A percentile compares a stretch with the other conserved stretches of the same genome.
These are phyloP conservation scores for Porites lobata DNA, from an alignment of 92 coral and sea anemone species.

Conservation along the genomic window DNA sequence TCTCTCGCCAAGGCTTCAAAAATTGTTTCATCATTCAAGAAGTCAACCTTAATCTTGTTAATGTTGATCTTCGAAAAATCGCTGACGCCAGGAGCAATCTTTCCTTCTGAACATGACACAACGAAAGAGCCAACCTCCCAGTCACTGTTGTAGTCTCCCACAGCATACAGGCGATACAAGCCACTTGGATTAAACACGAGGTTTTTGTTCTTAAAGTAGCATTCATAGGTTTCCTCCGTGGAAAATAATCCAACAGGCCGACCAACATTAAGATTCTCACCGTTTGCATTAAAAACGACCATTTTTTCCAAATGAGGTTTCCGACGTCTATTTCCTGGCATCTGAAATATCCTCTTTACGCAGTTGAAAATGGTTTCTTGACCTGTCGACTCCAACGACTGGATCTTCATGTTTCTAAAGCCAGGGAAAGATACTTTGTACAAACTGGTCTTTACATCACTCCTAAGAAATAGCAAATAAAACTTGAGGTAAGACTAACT, in stretches of 20 bases:
- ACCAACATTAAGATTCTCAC: not conserved
- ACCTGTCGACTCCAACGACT: not conserved
- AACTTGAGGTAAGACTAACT: too few species aligned
- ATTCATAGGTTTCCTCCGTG: not conserved
- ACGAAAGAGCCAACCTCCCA: not conserved
- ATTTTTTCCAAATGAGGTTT: not conserved
- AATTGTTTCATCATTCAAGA: not conserved
- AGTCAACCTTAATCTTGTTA: not conserved
- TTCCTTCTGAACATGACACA: not conserved
- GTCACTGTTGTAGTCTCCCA: not conserved
- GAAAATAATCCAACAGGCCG: not conserved
- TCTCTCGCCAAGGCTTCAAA: not conserved
- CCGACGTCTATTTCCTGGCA: not conserved
- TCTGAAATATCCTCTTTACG: too few species aligned
- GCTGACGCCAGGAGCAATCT: not conserved
- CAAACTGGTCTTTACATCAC: too few species aligned
- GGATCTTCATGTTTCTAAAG: too few species aligned
- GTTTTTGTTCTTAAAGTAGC: not conserved
- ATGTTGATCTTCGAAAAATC: rapidly evolving
- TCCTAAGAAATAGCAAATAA: too few species aligned
- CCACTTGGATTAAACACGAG: not conserved
- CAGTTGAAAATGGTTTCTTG: not conserved
- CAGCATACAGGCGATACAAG: not conserved
- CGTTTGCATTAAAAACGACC: not conserved
- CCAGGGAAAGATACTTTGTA: too few species aligned